Conservation (phyloP, 2,888 invertebrate species). For the Prionchulus punctatus region DNA sequence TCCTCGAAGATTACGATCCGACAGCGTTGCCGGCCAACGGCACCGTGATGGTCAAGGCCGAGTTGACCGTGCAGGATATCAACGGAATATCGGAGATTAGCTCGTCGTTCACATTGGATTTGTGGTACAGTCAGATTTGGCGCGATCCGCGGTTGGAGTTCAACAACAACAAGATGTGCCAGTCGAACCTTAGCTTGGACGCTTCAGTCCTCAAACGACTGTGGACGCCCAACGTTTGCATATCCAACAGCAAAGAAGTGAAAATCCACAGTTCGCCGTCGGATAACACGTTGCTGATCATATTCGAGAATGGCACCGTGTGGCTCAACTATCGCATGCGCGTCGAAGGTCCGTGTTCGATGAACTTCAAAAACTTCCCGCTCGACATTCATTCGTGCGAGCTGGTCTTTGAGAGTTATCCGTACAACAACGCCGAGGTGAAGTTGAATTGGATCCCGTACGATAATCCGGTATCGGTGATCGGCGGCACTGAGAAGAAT, state of each 20-base stretch:
- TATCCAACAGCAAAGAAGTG: constrained; percentile 27
- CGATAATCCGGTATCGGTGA: not conserved
- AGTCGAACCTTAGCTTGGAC: constrained; percentile 27
- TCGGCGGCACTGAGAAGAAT: not conserved
- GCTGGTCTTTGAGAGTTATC: constrained; percentile 4
- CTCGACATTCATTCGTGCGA: constrained; percentile 2
- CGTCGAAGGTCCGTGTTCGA: constrained; percentile 1
- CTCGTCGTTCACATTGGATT: not conserved
- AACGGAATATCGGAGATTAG: not conserved
- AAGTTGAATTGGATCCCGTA: not conserved
- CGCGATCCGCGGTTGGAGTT: constrained; percentile 6
- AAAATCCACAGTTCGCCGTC: constrained; percentile 14
- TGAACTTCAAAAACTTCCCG: constrained; percentile 2
- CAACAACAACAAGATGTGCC: constrained; percentile 24
- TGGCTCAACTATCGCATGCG: constrained; percentile 5
- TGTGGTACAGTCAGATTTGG: constrained; percentile 10
- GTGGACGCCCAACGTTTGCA: constrained; percentile 30
- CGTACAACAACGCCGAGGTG: not conserved
- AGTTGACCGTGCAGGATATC: not conserved
- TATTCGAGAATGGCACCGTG: not conserved
- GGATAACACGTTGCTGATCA: constrained; percentile 1
- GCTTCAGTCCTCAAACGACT: constrained; percentile 24
- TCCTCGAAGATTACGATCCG: constrained; percentile 3
- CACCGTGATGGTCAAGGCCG: not conserved
- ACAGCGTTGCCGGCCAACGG: constrained; percentile 2